Conservation (phyloP, 2,888 invertebrate genomes). For the Cremastobaeus sp. region DNA sequence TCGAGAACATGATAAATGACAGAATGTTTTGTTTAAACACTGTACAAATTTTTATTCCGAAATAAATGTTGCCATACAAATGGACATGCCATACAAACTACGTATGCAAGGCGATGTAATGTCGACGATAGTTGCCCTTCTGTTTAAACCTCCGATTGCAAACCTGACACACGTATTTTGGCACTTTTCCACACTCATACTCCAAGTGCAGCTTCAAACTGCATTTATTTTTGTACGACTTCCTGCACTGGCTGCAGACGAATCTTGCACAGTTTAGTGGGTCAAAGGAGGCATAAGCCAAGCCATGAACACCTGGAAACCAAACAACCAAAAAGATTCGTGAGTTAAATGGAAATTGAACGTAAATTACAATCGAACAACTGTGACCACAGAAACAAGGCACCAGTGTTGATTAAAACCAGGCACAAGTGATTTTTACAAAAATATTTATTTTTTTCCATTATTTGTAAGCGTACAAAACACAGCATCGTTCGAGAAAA, state of each 20-base stretch:
- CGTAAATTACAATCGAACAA: too few relatives aligned
- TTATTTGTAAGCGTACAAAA: conserved; percentile 25
- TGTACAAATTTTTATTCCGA: too few relatives aligned
- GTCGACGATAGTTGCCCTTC: conserved; percentile 36
- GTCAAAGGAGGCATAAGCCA: too few relatives aligned
- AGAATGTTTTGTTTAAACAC: too few relatives aligned
- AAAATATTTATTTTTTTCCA: conserved; percentile 28
- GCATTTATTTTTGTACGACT: conserved; percentile 80
- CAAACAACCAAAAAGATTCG: too few relatives aligned
- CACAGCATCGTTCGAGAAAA: not conserved
- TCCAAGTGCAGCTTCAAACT: conserved; percentile 87
- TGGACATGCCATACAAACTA: too few relatives aligned
- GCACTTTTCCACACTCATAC: conserved; percentile 79
- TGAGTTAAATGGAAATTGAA: too few relatives aligned
- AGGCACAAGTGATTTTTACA: conserved; percentile 10
- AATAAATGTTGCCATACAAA: too few relatives aligned
- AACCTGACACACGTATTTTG: conserved; percentile 75
- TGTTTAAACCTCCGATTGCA: conserved; percentile 78
- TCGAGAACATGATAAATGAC: too few relatives aligned
- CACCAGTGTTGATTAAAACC: too few relatives aligned
- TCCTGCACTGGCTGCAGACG: conserved; percentile 70
- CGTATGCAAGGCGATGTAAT: not conserved
- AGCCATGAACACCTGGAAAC: conserved; percentile 5
- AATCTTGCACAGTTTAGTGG: conserved; percentile 49
- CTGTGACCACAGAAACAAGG: too few relatives aligned